Conservation (phyloP, 35 echinoderm and acorn worm species). For the Apostichopus californicus region DNA sequence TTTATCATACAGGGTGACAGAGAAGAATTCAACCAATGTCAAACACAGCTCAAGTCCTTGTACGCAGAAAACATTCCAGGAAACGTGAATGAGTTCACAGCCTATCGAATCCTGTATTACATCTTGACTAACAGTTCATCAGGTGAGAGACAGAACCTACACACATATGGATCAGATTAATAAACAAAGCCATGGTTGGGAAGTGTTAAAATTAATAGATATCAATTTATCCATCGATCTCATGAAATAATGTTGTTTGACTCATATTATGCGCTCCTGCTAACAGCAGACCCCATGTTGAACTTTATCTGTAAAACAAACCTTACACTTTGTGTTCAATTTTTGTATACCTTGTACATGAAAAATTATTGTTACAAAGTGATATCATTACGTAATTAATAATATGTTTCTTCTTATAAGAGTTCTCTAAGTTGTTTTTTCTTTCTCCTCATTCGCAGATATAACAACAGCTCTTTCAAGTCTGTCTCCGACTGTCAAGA, state of each 20-base stretch:
- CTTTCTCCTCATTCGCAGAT: constrained; percentile 57
- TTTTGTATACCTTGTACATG: too few species aligned
- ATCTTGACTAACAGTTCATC: constrained; percentile 86
- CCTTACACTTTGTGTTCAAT: too few species aligned
- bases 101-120: constrained; percentile 90
- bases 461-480: constrained; percentile 75
- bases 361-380: too few species aligned
- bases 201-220: too few species aligned
- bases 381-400: too few species aligned
- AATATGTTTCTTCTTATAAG: too few species aligned
- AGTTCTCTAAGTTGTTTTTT: neutral
- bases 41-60: constrained; percentile 93
- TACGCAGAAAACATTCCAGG: constrained; percentile 84
- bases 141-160: constrained; percentile 41
- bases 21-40: constrained; percentile 98
- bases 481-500: constrained; percentile 50
- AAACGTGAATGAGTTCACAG: constrained; percentile 88
- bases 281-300: too few species aligned
- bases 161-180: neutral
- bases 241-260: too few species aligned
- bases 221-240: too few species aligned
- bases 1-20: constrained; percentile 74
- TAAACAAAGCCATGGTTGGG: too few species aligned
- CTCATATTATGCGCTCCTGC: too few species aligned
- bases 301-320: too few species aligned